These are phyloP conservation scores for Cephalopterus ornatus DNA, from an alignment of 2,113 vertebrate species.

Conservation along the genomic window DNA sequence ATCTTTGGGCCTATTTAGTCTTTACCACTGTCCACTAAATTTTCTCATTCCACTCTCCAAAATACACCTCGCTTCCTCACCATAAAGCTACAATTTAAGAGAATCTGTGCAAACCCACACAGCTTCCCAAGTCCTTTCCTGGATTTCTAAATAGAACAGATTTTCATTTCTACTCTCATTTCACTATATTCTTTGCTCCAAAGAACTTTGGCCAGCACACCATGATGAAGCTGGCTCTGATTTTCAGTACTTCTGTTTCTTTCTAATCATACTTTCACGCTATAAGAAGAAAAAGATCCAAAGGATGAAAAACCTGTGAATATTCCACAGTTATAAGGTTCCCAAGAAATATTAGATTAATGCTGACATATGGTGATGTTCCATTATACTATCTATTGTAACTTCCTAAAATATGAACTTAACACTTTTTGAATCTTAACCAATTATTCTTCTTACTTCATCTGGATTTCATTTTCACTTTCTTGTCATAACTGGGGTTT, in stretches of 20 bases:
- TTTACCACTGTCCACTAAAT: not conserved
- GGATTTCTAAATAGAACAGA: not conserved
- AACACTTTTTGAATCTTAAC: constrained; percentile 1
- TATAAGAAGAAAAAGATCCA: not conserved
- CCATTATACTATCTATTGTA: constrained; percentile 8
- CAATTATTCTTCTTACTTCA: not conserved
- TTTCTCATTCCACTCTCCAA: not conserved
- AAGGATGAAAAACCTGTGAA: not conserved
- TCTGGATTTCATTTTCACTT: constrained; percentile 12
- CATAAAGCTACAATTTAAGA: not conserved
- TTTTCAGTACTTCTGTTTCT: not conserved
- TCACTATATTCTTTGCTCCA: not conserved
- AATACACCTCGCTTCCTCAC: not conserved
- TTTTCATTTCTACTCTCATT: not conserved
- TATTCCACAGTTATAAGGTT: not conserved
- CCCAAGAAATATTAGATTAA: constrained; percentile 2
- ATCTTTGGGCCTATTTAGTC: not conserved
- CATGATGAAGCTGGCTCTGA: not conserved
- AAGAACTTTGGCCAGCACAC: not conserved
- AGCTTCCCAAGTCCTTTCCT: not conserved
- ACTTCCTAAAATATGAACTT: constrained; percentile 1
- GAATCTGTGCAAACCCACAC: not conserved
- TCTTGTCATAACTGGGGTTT: not conserved
- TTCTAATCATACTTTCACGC: not conserved
- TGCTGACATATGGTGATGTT: not conserved